A percentile compares a stretch with the other conserved stretches of the same genome.
Conservation (phyloP, 2,113 vertebrate genomes). For the Xenotilapia longispinis region DNA sequence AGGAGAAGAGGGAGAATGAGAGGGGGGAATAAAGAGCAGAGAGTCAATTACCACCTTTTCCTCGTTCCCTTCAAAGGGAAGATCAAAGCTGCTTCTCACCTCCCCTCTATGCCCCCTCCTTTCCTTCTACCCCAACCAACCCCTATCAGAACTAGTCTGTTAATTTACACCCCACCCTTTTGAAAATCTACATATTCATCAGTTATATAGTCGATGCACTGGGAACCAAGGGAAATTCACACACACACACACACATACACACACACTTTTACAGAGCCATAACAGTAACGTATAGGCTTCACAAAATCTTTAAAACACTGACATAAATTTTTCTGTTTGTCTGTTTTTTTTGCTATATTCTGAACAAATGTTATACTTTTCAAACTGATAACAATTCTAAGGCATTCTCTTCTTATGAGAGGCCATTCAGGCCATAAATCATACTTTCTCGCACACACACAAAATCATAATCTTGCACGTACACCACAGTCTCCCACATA, state of each 20-base stretch:
- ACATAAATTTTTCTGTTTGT: neutral
- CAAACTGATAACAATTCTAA: conserved; percentile 1
- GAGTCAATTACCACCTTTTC: conserved; percentile 59
- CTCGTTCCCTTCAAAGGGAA: conserved; percentile 49
- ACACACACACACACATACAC: neutral
- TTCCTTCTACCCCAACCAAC: neutral
- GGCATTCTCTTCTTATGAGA: neutral
- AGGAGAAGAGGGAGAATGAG: neutral
- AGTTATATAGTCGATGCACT: neutral
- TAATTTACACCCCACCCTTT: conserved; percentile 14
- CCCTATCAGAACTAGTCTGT: conserved; percentile 5
- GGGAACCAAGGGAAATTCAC: neutral
- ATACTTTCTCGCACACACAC: neutral
- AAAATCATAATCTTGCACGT: neutral
- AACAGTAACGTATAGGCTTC: neutral
- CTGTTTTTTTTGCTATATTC: neutral
- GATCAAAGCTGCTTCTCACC: conserved; percentile 47
- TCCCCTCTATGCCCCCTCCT: neutral
- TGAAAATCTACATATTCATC: conserved; percentile 41
- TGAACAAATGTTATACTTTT: conserved; percentile 2
- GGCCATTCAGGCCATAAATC: conserved; percentile 25
- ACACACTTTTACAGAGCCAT: neutral
- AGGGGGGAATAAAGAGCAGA: conserved; percentile 37
- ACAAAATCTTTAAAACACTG: neutral
- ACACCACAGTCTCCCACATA: neutral